Evolutionary conservation across 1,140 invertebrate genomes (phyloP), one percentile per base, ranked within the genome.

Genomic region (Callitettix versicolor): DNA sequence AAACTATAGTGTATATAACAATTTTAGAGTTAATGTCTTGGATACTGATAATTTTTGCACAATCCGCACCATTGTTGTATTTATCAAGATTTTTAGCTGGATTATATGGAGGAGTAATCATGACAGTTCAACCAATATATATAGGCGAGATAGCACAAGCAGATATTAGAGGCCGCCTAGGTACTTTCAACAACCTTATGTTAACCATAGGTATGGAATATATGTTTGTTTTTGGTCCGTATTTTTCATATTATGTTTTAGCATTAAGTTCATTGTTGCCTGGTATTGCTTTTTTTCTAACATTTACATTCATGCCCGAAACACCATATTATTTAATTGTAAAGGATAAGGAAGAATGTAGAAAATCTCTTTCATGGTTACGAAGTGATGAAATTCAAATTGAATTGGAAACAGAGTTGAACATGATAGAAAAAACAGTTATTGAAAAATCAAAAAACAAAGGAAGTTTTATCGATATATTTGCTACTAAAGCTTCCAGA

Each of bases 231-330:
- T 73, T 90, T 36, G 91, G 91, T 0, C 80, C 87, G 0, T 84
- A 72, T 63, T 73, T 87, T 0, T 72, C 73, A 0, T 91, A 92
- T 70, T 66, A 70, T 26, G 71, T 69, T 1, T 73, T 89, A 14
- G 81, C 84, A 57, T 84, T 36, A 81, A 81, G 0, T 60, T 80
- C 1, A 21, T 80, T 1, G 85, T 88, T 67, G 61, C 85, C 0
- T 56, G 76, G 0, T 79, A 82, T 59, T 85, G 86, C 71, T 50
- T 77, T 3, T n/a, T n/a, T n/a, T n/a, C n/a, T n/a, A n/a, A n/a
- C n/a, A n/a, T n/a, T n/a, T n/a, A n/a, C n/a, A n/a, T 78, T 80
- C 38, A 83, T 91, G 73, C 90, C 90, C 0, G 91, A 95, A 65
- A 84, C 86, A 33, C 91, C 91, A 0, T 82, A 81, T 53, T 88